These are phyloP conservation scores for Clarias laeviceps DNA, from an alignment of 2,797 vertebrate species.

Conservation along the genomic window DNA sequence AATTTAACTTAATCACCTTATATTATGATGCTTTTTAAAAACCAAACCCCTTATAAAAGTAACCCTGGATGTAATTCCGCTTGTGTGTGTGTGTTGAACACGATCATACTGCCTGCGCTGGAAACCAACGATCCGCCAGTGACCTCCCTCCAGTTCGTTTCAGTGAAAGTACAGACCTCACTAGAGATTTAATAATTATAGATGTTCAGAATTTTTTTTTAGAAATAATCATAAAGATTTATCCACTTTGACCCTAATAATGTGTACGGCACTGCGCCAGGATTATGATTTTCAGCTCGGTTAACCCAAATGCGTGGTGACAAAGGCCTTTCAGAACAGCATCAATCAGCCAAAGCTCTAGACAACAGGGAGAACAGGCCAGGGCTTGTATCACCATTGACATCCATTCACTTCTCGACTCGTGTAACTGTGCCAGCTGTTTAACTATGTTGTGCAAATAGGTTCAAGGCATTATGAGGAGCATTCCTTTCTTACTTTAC, in stretches of 20 bases:
- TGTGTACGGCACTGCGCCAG: neutral
- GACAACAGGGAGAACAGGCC: slow-evolving; percentile 36
- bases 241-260: neutral
- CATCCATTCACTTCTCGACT: slow-evolving; percentile 15
- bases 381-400: slow-evolving; percentile 37
- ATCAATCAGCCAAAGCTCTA: neutral
- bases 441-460: slow-evolving; percentile 19
- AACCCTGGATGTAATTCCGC: neutral
- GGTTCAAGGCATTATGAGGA: slow-evolving; percentile 10
- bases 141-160: neutral
- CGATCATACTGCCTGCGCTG: too few species aligned
- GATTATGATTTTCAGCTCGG: slow-evolving; percentile 22
- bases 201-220: too few species aligned
- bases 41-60: neutral
- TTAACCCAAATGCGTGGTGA: slow-evolving; percentile 26
- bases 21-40: neutral
- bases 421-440: slow-evolving; percentile 3
- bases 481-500: neutral
- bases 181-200: too few species aligned
- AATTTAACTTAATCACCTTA: neutral
- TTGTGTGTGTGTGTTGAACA: neutral
- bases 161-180: neutral
- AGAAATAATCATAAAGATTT: slow-evolving; percentile 6
- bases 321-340: slow-evolving; percentile 35
- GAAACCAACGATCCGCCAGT: neutral